Evolutionary conservation across 1,140 invertebrate species (phyloP).

Genomic region (Drosophila seguyi): DNA sequence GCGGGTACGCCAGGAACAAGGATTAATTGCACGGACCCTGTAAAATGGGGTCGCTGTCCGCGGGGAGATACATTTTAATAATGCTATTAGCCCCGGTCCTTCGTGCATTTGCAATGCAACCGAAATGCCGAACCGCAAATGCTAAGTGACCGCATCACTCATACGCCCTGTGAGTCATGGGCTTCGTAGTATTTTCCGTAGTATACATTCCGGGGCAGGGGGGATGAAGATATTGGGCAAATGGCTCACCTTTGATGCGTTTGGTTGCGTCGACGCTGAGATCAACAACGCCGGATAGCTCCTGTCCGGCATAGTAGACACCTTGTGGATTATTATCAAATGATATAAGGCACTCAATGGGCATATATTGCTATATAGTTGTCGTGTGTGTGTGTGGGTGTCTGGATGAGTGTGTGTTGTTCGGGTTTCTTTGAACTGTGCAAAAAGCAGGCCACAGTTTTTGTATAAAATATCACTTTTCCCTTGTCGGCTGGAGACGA

Average conservation of each 20-base stretch:
- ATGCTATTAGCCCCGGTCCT: slow-evolving; percentile 48
- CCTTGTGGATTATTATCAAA: slow-evolving; percentile 86
- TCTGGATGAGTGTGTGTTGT: slow-evolving; percentile 19
- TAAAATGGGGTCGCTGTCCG: slow-evolving; percentile 43
- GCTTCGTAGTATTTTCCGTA: slow-evolving; percentile 6
- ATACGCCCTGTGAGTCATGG: slow-evolving; percentile 67
- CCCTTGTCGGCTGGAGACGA: slow-evolving; percentile 39
- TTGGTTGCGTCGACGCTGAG: slow-evolving; percentile 81
- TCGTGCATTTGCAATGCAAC: slow-evolving; percentile 43
- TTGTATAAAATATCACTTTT: slow-evolving; percentile 73
- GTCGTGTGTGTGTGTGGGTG: slow-evolving; percentile 33
- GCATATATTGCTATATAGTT: slow-evolving; percentile 84
- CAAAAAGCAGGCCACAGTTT: slow-evolving; percentile 73
- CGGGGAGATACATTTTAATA: slow-evolving; percentile 54
- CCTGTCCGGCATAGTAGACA: slow-evolving; percentile 87
- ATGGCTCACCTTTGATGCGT: slow-evolving; percentile 77
- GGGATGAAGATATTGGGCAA: not conserved
- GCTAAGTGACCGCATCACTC: slow-evolving; percentile 45
- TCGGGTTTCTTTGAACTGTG: slow-evolving; percentile 46
- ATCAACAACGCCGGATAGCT: slow-evolving; percentile 86
- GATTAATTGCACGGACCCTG: slow-evolving; percentile 61
- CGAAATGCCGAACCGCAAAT: slow-evolving; percentile 27
- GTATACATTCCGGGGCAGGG: not conserved
- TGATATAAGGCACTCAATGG: slow-evolving; percentile 86
- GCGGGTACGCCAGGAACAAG: slow-evolving; percentile 13